Conservation (phyloP, 2,113 vertebrate species). For the Manacus vitellinus region DNA sequence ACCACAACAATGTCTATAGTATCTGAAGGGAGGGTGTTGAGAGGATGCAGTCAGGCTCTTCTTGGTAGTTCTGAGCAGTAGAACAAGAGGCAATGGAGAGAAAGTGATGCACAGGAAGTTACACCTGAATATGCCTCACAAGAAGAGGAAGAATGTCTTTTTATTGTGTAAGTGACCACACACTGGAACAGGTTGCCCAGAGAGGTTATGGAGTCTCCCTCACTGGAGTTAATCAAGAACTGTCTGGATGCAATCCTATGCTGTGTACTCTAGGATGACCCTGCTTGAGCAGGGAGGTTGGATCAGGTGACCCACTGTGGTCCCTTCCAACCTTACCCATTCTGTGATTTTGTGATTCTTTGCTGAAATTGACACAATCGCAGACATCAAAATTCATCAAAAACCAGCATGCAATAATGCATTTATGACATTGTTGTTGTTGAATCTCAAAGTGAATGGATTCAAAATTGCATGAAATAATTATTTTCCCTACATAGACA, state of each 20-base stretch:
- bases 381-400: neutral
- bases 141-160: neutral
- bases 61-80: no score
- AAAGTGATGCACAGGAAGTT: neutral
- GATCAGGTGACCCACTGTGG: neutral
- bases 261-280: accelerated
- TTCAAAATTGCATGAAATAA: neutral
- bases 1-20: accelerated
- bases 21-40: accelerated
- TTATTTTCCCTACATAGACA: neutral
- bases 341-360: neutral
- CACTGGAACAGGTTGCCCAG: neutral
- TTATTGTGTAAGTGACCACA: neutral
- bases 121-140: neutral
- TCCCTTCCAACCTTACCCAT: neutral
- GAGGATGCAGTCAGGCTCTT: neutral
- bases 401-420: accelerated
- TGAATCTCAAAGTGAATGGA: neutral
- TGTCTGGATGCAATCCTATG: neutral
- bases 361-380: neutral
- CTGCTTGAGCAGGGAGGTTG: neutral
- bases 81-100: neutral
- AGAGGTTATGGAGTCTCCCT: accelerated
- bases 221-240: neutral
- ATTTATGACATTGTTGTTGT: neutral